A percentile compares a stretch with the other conserved stretches of the same genome.
These are phyloP conservation scores for Pelodiscus sinensis DNA, from an alignment of 2,113 vertebrate genomes.

Conservation along the genomic window DNA sequence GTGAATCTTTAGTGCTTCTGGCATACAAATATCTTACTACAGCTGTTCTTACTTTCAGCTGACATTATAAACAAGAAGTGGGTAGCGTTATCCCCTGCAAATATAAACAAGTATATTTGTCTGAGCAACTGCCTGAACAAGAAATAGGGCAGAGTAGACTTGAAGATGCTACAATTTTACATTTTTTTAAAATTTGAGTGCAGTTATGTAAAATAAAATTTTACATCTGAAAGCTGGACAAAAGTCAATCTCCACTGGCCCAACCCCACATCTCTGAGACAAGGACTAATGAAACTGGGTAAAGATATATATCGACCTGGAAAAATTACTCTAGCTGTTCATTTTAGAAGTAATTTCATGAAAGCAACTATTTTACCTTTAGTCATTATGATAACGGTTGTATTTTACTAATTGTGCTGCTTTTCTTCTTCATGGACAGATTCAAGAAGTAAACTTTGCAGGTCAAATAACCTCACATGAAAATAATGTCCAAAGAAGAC, in stretches of 20 bases:
- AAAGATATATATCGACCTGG: not conserved
- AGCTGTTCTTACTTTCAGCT: too few species aligned
- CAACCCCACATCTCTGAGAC: not conserved
- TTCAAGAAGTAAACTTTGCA: constrained; percentile 44
- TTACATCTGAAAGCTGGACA: not conserved
- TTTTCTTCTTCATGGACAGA: constrained; percentile 31
- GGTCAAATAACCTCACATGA: constrained; percentile 39
- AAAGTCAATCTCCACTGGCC: not conserved
- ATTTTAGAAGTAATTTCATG: constrained; percentile 26
- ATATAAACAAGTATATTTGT: too few species aligned
- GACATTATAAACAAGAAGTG: too few species aligned
- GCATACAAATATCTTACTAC: too few species aligned
- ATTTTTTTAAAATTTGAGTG: too few species aligned
- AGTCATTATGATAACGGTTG: not conserved
- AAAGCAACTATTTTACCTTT: not conserved
- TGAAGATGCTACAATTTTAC: too few species aligned
- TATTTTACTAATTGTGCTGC: constrained; percentile 32
- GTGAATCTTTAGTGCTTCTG: too few species aligned
- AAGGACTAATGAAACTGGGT: not conserved
- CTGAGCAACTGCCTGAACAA: too few species aligned
- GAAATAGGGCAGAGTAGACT: too few species aligned
- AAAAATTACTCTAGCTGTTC: not conserved
- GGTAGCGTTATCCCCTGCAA: too few species aligned
- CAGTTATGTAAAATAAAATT: too few species aligned
- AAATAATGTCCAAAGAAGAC: constrained; percentile 63